These are phyloP conservation scores for Gastrophryne carolinensis DNA, from an alignment of 2,797 vertebrate genomes.

Conservation along the genomic window DNA sequence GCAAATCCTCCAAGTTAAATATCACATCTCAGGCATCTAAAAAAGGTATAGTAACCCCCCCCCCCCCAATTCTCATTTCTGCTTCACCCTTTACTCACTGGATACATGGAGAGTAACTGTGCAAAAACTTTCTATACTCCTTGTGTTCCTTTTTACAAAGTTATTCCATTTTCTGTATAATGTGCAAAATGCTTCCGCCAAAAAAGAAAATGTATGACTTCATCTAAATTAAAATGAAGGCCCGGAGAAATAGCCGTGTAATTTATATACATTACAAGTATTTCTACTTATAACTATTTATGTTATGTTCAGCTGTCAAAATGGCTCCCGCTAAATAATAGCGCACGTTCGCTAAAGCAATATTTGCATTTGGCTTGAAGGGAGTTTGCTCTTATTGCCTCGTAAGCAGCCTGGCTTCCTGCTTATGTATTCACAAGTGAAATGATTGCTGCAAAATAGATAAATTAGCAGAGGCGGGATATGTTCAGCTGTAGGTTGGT, in stretches of 20 bases:
- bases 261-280: constrained; percentile 49
- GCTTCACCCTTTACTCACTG: neutral
- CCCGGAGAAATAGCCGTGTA: constrained; percentile 34
- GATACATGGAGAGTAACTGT: neutral
- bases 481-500: neutral
- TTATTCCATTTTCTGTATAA: constrained; percentile 10
- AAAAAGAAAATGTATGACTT: constrained; percentile 47
- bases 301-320: constrained; percentile 46
- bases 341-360: constrained; percentile 34
- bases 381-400: constrained; percentile 41
- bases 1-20: constrained; percentile 73
- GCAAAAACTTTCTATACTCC: neutral
- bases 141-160: neutral
- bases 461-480: constrained; percentile 22
- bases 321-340: constrained; percentile 39
- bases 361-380: constrained; percentile 49
- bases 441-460: constrained; percentile 31
- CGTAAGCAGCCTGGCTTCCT: constrained; percentile 26
- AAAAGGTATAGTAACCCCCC: constrained; percentile 73
- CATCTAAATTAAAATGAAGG: constrained; percentile 49
- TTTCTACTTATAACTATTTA: constrained; percentile 49
- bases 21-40: constrained; percentile 73
- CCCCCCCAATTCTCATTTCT: neutral
- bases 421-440: constrained; percentile 36
- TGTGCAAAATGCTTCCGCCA: constrained; percentile 11